Percentiles rank a stretch among this genome's conserved stretches.
phyloP scores from a whole-genome alignment of 2,888 invertebrate genomes.

The Terebella lapidaria region DNA sequence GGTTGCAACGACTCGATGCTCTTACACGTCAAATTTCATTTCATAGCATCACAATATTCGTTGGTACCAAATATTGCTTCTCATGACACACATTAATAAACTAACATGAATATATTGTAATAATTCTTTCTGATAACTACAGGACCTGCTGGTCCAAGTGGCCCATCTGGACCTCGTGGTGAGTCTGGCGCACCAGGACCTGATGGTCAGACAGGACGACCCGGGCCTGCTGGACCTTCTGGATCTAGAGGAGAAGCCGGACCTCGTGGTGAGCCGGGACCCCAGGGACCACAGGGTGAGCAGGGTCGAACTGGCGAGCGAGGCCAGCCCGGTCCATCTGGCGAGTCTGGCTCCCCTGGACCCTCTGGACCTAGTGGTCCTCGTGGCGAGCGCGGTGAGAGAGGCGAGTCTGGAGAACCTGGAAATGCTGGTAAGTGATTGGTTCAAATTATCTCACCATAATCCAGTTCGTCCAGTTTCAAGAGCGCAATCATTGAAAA shows the following conservation, averaged over 20 bases:
- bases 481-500: no score
- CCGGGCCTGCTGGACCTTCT: slow-evolving; percentile 14
- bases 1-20: no score
- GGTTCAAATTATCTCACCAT: no score
- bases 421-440: not conserved
- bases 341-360: slow-evolving; percentile 58
- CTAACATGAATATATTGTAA: not conserved
- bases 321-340: slow-evolving; percentile 14
- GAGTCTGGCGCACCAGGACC: slow-evolving; percentile 7
- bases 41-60: no score
- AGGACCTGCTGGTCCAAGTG: slow-evolving; percentile 14
- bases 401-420: slow-evolving; percentile 13
- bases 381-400: slow-evolving; percentile 4
- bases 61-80: no score
- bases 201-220: slow-evolving; percentile 8
- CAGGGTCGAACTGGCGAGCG: slow-evolving; percentile 12
- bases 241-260: slow-evolving; percentile 17
- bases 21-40: no score
- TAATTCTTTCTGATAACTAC: not conserved
- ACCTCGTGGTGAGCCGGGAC: slow-evolving; percentile 11
- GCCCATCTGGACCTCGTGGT: slow-evolving; percentile 10
- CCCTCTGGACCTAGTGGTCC: slow-evolving; percentile 55
- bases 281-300: slow-evolving; percentile 16
- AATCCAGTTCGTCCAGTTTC: no score
- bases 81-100: not conserved